Conservation (phyloP, 35 echinoderm and acorn worm genomes). For the Apostichopus californicus region DNA sequence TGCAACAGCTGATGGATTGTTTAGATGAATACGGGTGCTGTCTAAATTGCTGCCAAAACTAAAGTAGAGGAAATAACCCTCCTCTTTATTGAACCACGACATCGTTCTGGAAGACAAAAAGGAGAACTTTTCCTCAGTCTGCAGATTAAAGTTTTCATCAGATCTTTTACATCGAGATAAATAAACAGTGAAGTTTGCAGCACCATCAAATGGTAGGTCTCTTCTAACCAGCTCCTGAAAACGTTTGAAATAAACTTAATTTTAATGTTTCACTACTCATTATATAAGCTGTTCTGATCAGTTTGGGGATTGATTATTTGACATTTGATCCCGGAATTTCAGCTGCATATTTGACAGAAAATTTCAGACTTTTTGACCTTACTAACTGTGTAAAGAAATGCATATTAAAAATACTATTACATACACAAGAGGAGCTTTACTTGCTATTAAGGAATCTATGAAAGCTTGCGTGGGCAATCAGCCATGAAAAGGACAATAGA, state of each 20-base stretch:
- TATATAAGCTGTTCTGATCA: no score
- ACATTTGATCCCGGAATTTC: no score
- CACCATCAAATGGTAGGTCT: constrained; percentile 33
- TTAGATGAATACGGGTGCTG: constrained; percentile 31
- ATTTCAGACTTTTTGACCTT: constrained; percentile 9
- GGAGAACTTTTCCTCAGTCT: background rate
- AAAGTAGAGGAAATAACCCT: constrained; percentile 34
- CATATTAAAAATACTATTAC: background rate
- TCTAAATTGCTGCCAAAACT: constrained; percentile 35
- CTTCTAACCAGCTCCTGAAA: background rate
- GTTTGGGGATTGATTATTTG: no score
- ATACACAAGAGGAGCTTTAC: constrained; percentile 23
- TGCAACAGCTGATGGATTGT: constrained; percentile 48
- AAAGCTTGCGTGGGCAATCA: constrained; percentile 1
- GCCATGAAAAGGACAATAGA: constrained; percentile 49
- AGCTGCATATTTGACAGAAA: no score
- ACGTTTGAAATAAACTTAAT: background rate
- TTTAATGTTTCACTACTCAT: background rate
- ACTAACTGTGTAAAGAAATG: constrained; percentile 44
- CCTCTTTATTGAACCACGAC: constrained; percentile 14
- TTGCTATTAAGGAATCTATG: constrained; percentile 2
- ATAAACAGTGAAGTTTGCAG: background rate
- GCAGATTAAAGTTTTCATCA: no score
- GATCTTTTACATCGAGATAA: background rate
- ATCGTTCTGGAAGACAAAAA: background rate